Conservation (phyloP, 2,888 invertebrate genomes). For the Ferrisia virgata region DNA sequence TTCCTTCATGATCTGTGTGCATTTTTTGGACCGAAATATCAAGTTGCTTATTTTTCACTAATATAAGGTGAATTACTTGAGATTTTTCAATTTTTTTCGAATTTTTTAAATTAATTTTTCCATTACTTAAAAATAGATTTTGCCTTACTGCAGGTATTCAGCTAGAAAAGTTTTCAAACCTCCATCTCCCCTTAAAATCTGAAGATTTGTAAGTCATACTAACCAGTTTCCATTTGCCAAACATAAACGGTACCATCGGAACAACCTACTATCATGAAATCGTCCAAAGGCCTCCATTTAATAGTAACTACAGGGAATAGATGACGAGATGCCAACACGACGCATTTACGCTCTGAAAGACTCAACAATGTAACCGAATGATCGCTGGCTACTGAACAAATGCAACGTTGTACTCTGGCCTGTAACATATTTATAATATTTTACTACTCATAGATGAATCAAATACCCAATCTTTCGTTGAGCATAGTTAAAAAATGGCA, state of each 20-base stretch:
- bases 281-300: conserved; percentile 95
- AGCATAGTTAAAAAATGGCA: conserved; percentile 50
- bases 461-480: neutral
- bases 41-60: too few species aligned
- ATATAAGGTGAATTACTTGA: too few species aligned
- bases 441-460: neutral
- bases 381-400: conserved; percentile 95
- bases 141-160: too few species aligned
- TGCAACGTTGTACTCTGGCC: conserved; percentile 87
- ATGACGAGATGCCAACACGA: conserved; percentile 89
- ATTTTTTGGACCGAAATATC: too few species aligned
- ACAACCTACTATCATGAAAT: conserved; percentile 96
- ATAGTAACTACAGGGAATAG: conserved; percentile 93
- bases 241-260: conserved; percentile 97
- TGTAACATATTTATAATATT: conserved; percentile 55
- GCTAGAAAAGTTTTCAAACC: neutral
- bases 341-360: conserved; percentile 87
- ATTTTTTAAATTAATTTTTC: too few species aligned
- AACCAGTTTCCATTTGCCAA: conserved; percentile 99
- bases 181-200: neutral
- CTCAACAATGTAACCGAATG: conserved; percentile 95
- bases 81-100: too few species aligned
- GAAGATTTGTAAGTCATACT: too few species aligned
- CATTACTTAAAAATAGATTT: too few species aligned
- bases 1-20: too few species aligned